Base-by-base conservation (phyloP, 2,797 vertebrate genomes). In the Coluber constrictor region DNA sequence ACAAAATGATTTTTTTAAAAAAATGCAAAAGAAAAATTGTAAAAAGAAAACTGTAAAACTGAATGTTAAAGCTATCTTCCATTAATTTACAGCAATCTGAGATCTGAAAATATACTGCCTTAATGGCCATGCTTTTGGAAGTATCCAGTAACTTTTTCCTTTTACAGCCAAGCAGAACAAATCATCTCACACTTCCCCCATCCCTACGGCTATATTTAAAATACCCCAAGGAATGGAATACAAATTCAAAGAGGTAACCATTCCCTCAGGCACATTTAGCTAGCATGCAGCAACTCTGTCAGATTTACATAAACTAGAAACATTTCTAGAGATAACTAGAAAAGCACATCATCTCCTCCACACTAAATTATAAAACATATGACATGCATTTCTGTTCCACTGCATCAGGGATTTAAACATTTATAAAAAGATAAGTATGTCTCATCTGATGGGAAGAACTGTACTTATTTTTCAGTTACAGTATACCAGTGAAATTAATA, bases 41-140 rank as follows among this genome's bases (percentile, higher is more conserved):
- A 95, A 94, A 47, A 88, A 51, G 93, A 94, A 95, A 54, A 0
- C 0, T 83, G 4, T 92, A 90, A 63, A 87, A 92, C 91, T 91
- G 95, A 95, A 95, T 90, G 6, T 37, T 37, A 92, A 88, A 63
- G 29, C 23, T 66, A 37, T 15, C 32, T 12, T n/a, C 66, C 43
- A 12, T 88, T 29, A 79, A 54, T 29, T 12, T 79, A 93, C 43
- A 93, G 79, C 37, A 70, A 47, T 47, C 25, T 47, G 15, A 51
- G 66, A 89, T 57, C 32, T 29, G 56, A 91, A 83, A n/a, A 54
- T 29, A 4, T 74, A 10, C 37, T 51, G n/a, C 74, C 23, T 37
- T 25, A 70, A 57, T 56, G 86, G 32, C 86, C 3, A 27, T 61
- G 9, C 20, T 32, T 8, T 57, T 47, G 56, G 70, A 27, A 54